phyloP scores from a whole-genome alignment of 2,888 invertebrate genomes.

The Cylloceria caligata region DNA sequence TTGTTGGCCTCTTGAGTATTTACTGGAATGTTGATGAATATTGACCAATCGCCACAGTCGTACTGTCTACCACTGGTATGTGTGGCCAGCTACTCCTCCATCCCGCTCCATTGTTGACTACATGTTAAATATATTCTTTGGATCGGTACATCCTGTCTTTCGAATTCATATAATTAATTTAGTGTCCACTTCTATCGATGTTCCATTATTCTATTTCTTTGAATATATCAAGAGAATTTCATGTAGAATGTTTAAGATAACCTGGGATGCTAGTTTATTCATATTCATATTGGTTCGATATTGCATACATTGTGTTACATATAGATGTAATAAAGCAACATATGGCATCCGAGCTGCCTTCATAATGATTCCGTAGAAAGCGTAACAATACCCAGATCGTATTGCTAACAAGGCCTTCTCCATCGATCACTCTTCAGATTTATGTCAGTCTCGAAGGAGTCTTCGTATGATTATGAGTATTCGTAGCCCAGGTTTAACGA shows the following conservation, averaged over 20 bases:
- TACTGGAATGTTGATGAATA: slow-evolving; percentile 58
- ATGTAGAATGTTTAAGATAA: neutral
- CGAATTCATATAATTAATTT: neutral
- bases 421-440: slow-evolving; percentile 38
- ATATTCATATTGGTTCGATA: neutral
- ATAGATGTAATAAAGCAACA: neutral
- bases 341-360: slow-evolving; percentile 15
- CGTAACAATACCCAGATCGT: neutral
- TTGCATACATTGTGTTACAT: neutral
- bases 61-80: slow-evolving; percentile 29
- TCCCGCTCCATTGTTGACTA: neutral
- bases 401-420: neutral
- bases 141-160: slow-evolving; percentile 31
- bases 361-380: slow-evolving; percentile 16
- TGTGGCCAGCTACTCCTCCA: slow-evolving; percentile 17
- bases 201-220: neutral
- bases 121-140: slow-evolving; percentile 63
- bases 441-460: slow-evolving; percentile 2
- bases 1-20: slow-evolving; percentile 26
- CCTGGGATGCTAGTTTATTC: slow-evolving; percentile 6
- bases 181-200: slow-evolving; percentile 14
- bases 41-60: slow-evolving; percentile 64
- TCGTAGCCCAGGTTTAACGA: neutral
- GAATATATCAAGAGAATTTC: neutral
- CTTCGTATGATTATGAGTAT: slow-evolving; percentile 8